Conservation (phyloP, 2,888 invertebrate genomes). For the Thymelicus sylvestris region DNA sequence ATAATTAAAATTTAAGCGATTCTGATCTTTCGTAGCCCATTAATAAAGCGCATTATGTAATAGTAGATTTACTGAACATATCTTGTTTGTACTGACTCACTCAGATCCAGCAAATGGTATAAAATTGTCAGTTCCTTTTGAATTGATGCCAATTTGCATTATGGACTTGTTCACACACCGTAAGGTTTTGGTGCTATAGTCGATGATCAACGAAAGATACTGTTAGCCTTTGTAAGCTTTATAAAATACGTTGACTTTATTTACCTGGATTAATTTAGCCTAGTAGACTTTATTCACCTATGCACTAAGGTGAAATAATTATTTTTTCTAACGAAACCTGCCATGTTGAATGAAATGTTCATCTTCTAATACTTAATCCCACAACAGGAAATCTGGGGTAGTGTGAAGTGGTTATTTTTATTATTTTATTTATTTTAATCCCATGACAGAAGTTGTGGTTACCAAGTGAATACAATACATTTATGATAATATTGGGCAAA, state of each 20-base stretch:
- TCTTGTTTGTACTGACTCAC: slow-evolving; percentile 37
- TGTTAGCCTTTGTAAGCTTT: no score
- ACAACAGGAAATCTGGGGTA: no score
- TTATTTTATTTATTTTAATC: no score
- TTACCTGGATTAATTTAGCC: neutral
- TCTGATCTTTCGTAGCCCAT: slow-evolving; percentile 17
- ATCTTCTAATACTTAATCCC: no score
- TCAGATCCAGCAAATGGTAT: slow-evolving; percentile 49
- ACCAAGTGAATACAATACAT: no score
- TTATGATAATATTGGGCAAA: neutral
- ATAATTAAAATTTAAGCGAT: neutral
- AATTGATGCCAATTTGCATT: slow-evolving; percentile 62
- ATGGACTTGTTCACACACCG: slow-evolving; percentile 49
- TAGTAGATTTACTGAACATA: slow-evolving; percentile 23
- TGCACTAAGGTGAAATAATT: no score
- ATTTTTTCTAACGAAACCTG: no score
- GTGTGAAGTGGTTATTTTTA: no score
- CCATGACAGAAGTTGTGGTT: no score
- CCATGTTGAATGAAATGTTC: no score
- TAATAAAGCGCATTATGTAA: slow-evolving; percentile 3
- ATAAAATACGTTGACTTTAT: neutral
- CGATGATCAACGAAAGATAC: neutral
- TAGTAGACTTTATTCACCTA: no score
- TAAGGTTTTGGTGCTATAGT: slow-evolving; percentile 14
- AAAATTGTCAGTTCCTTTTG: slow-evolving; percentile 65